A percentile compares a stretch with the other conserved stretches of the same genome.
Evolutionary conservation across 2,797 vertebrate species (phyloP).

Genomic region (Urosaurus nigricauda): DNA sequence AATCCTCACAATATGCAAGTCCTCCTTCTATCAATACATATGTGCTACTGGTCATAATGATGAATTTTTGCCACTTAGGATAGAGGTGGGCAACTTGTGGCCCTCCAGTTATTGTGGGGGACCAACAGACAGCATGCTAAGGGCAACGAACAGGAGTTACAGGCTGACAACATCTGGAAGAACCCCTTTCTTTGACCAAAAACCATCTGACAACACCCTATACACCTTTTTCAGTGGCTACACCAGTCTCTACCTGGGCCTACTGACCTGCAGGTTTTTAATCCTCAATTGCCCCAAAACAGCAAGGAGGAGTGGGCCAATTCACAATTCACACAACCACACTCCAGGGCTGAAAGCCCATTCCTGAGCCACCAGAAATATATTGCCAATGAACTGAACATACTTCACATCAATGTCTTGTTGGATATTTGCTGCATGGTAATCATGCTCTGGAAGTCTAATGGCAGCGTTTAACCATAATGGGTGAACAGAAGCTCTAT

Average conservation of each 20-base stretch:
- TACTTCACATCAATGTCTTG: too few species aligned
- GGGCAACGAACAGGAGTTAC: not conserved
- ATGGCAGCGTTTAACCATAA: not conserved
- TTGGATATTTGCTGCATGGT: not conserved
- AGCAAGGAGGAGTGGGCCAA: not conserved
- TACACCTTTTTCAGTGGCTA: too few species aligned
- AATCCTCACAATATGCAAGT: not conserved
- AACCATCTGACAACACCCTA: not conserved
- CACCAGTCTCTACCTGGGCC: not conserved
- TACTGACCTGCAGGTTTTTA: not conserved
- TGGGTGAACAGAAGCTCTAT: not conserved
- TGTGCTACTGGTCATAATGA: not conserved
- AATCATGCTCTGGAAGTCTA: not conserved
- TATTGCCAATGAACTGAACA: not conserved
- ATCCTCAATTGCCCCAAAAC: not conserved
- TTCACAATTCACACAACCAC: not conserved
- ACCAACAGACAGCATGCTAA: not conserved
- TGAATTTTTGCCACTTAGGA: not conserved
- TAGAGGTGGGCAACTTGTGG: too few species aligned
- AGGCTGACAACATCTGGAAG: too few species aligned
- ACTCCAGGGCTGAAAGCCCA: too few species aligned
- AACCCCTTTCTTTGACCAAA: not conserved
- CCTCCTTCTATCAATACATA: not conserved
- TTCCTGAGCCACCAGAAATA: not conserved
- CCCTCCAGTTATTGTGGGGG: too few species aligned